A percentile compares a stretch with the other conserved stretches of the same genome.
Evolutionary conservation across 2,797 vertebrate genomes (phyloP).

Genomic region (Pelobates cultripes): DNA sequence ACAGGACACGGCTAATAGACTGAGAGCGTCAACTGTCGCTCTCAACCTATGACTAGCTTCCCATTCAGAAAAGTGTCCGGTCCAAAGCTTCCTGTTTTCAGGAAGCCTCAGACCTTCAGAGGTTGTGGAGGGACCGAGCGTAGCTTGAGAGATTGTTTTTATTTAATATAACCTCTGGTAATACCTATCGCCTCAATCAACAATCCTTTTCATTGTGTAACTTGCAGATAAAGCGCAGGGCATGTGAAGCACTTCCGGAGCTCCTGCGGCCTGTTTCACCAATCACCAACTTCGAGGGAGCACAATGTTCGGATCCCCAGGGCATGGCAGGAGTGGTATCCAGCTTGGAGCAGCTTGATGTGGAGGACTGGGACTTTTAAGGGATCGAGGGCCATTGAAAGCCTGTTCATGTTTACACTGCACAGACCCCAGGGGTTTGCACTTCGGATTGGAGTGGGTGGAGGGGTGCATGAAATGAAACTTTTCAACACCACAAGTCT

Average conservation of each 20-base stretch:
- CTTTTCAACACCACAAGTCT: slow-evolving; percentile 10
- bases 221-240: slow-evolving; percentile 87
- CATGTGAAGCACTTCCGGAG: slow-evolving; percentile 90
- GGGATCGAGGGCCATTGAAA: not conserved
- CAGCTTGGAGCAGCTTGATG: slow-evolving; percentile 86
- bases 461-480: slow-evolving; percentile 27
- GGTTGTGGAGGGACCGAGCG: no score
- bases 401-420: slow-evolving; percentile 49
- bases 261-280: slow-evolving; percentile 87
- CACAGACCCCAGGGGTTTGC: not conserved
- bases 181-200: no score
- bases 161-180: no score
- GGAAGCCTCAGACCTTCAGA: no score
- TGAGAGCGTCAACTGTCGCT: no score
- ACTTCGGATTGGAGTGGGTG: not conserved
- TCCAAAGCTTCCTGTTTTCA: no score
- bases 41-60: no score
- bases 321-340: slow-evolving; percentile 88
- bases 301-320: slow-evolving; percentile 74
- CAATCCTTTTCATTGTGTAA: not conserved
- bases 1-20: no score
- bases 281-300: slow-evolving; percentile 79
- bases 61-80: no score
- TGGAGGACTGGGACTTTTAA: slow-evolving; percentile 98
- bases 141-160: no score